phyloP scores from a whole-genome alignment of 2,888 invertebrate genomes.

The Aporophyla lueneburgensis region DNA sequence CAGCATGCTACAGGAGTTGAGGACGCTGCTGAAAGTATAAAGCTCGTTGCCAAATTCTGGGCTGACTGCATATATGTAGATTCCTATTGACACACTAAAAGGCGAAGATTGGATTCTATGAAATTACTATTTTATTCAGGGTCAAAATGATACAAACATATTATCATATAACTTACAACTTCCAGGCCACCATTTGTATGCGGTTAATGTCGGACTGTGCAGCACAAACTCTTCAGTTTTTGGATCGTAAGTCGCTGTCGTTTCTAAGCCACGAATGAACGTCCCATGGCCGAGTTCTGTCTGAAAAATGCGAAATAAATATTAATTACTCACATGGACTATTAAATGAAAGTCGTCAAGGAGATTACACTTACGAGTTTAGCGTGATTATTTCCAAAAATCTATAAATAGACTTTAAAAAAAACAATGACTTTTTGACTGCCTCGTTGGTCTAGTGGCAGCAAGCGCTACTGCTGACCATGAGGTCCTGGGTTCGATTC shows the following conservation, averaged over 20 bases:
- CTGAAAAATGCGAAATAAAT: conserved; percentile 83
- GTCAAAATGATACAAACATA: neutral
- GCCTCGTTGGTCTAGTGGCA: too few relatives aligned
- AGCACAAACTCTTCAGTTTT: conserved; percentile 96
- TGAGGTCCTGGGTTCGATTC: too few relatives aligned
- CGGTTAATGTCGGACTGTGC: conserved; percentile 96
- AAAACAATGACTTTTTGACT: too few relatives aligned
- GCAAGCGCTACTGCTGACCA: too few relatives aligned
- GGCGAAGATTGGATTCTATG: too few relatives aligned
- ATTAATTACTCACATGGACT: neutral
- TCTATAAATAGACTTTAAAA: neutral
- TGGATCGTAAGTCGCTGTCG: conserved; percentile 97
- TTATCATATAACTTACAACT: conserved; percentile 92
- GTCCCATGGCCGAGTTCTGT: conserved; percentile 99
- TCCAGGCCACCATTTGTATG: conserved; percentile 99
- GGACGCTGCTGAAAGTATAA: too few relatives aligned
- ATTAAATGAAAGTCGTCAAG: neutral
- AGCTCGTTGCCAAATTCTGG: too few relatives aligned
- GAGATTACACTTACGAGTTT: neutral
- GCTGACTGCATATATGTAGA: too few relatives aligned
- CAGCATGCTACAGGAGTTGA: too few relatives aligned
- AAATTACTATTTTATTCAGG: too few relatives aligned
- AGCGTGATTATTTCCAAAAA: neutral
- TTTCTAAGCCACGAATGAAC: conserved; percentile 97
- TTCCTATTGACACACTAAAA: too few relatives aligned